phyloP scores from a whole-genome alignment of 2,113 vertebrate genomes.

The Amazona vittata region DNA sequence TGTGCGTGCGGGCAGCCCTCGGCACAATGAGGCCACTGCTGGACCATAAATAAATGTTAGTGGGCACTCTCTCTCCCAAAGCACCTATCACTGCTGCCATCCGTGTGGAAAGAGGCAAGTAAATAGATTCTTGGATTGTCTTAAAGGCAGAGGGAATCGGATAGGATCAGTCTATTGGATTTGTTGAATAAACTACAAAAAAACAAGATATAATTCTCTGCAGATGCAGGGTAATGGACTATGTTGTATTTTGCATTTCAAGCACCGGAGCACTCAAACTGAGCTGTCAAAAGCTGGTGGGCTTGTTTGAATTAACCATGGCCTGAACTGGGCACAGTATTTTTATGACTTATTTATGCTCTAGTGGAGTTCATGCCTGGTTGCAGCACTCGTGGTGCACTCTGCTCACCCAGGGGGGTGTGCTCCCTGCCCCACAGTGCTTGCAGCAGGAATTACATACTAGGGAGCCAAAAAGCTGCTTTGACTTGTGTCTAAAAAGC shows the following conservation, averaged over 20 bases:
- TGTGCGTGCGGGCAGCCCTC: neutral
- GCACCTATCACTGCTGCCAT: conserved; percentile 48
- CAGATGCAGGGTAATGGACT: neutral
- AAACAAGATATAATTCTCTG: conserved; percentile 19
- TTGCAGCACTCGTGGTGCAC: fast-evolving
- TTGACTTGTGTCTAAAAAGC: neutral
- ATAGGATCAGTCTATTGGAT: conserved; percentile 39
- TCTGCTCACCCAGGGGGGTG: neutral
- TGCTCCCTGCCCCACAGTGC: neutral
- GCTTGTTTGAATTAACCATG: conserved; percentile 10
- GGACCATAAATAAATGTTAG: conserved; percentile 55
- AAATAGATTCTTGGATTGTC: conserved; percentile 60
- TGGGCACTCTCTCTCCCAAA: conserved; percentile 52
- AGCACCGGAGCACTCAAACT: conserved; percentile 13
- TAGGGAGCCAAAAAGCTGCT: neutral
- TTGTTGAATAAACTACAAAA: conserved; percentile 50
- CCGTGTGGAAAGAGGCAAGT: conserved; percentile 54
- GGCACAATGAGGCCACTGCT: neutral
- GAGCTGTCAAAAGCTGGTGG: conserved; percentile 37
- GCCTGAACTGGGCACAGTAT: neutral
- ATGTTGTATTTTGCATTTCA: conserved; percentile 56
- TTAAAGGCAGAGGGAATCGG: conserved; percentile 47
- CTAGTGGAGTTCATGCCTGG: neutral
- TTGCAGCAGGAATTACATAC: neutral
- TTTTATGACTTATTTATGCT: conserved; percentile 13